These are phyloP conservation scores for Glossosoma conforme DNA, from an alignment of 1,140 invertebrate genomes.

Conservation along the genomic window DNA sequence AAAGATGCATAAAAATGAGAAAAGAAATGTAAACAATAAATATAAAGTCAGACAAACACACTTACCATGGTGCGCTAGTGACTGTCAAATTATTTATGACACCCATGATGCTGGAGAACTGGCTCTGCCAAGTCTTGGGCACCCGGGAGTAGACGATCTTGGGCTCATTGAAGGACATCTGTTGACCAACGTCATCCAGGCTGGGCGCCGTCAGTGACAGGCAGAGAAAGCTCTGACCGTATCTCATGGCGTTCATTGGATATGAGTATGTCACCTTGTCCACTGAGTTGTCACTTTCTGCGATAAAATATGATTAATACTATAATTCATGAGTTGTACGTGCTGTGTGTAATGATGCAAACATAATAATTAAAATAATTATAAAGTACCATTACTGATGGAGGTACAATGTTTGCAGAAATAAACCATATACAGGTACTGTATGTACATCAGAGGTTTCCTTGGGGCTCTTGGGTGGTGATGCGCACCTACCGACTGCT, in stretches of 20 bases:
- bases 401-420: too few relatives aligned
- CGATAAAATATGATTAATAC: not conserved
- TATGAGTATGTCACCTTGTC: conserved; percentile 60
- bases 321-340: too few relatives aligned
- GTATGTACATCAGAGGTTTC: too few relatives aligned
- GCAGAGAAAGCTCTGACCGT: conserved; percentile 87
- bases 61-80: conserved; percentile 57
- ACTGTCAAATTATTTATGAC: conserved; percentile 59
- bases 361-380: too few relatives aligned
- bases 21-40: conserved; percentile 6
- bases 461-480: too few relatives aligned
- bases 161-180: conserved; percentile 74
- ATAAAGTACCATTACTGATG: too few relatives aligned
- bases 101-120: conserved; percentile 56
- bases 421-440: too few relatives aligned
- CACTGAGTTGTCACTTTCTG: not conserved
- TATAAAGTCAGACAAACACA: not conserved
- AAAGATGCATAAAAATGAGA: conserved; percentile 1
- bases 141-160: conserved; percentile 59
- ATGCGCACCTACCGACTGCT: too few relatives aligned
- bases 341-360: too few relatives aligned
- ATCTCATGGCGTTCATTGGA: conserved; percentile 63
- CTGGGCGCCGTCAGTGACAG: conserved; percentile 62
- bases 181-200: conserved; percentile 65
- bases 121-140: conserved; percentile 44